These are phyloP conservation scores for Hecatera dysodea DNA, from an alignment of 2,888 invertebrate genomes.

Conservation along the genomic window DNA sequence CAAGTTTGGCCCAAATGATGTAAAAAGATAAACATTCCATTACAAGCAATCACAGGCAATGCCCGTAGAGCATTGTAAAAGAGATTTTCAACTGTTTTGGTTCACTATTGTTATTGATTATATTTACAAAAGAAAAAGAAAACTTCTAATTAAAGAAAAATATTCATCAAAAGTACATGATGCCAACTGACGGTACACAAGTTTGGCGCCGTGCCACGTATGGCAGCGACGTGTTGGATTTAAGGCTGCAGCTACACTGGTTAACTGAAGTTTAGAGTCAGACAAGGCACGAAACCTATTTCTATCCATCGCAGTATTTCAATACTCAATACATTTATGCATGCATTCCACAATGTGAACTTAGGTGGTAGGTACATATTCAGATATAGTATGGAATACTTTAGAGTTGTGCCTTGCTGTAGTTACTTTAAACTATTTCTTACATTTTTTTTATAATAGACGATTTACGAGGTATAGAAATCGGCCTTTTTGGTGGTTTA, in stretches of 20 bases:
- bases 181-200: slow-evolving; percentile 26
- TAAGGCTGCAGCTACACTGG: slow-evolving; percentile 22
- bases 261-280: neutral
- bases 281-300: slow-evolving; percentile 19
- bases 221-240: slow-evolving; percentile 46
- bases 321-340: too few relatives aligned
- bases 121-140: neutral
- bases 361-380: too few relatives aligned
- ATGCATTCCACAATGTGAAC: too few relatives aligned
- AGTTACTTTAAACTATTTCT: too few relatives aligned
- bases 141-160: slow-evolving; percentile 16
- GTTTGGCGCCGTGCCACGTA: slow-evolving; percentile 47
- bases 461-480: too few relatives aligned
- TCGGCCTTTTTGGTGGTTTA: neutral
- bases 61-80: too few relatives aligned
- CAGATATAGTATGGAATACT: neutral
- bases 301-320: slow-evolving; percentile 13
- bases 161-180: slow-evolving; percentile 35
- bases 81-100: too few relatives aligned
- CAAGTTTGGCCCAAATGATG: too few relatives aligned
- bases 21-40: too few relatives aligned
- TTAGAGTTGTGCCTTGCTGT: neutral
- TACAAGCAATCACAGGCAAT: too few relatives aligned
- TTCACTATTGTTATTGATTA: neutral
- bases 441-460: too few relatives aligned